Base-by-base conservation (phyloP, 1,140 invertebrate genomes). In the Aporrectodea caliginosa region DNA sequence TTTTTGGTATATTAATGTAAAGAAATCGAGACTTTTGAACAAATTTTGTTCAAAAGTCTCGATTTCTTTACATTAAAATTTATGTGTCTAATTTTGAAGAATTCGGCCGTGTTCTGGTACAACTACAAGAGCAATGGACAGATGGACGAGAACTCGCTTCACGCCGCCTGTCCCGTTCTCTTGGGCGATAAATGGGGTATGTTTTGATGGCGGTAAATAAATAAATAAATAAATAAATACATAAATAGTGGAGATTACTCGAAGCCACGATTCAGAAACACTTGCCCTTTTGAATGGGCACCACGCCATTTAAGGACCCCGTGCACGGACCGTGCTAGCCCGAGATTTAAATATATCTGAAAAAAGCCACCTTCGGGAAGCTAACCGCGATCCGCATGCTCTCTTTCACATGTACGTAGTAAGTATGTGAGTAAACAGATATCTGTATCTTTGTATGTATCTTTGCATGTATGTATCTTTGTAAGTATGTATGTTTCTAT, bases 81-180 rank as follows among this genome's bases (percentile, higher is more conserved):
- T n/a, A n/a, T n/a, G n/a, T n/a, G n/a, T n/a, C n/a, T n/a, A 74
- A 16, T 29, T 72, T 68, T 75, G 31, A 22, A 79, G 78, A 75
- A 75, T 79, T 34, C 71, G 30, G 96, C 95, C 22, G 93, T 93
- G 2, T 96, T 96, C 87, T 98, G 96, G 96, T 92, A 93, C 85
- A 98, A 98, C 90, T 89, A 97, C 73, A 92, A 94, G 86, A 90
- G 92, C 1, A 94, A 92, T 82, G 96, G 96, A 16, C 93, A 95
- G 82, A 95, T 95, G 33, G 94, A 98, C 90, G 90, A 92, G 77
- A 90, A 91, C 83, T 98, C 95, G 1, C 90, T 95, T 76, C 96
- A 98, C 90, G 95, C 95, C 6, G 95, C 95, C n/a, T 98, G 96
- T 89, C 96, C 96, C 31, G 96, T 98, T 74, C 90, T 98, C 22